These are phyloP conservation scores for Xestia xanthographa DNA, from an alignment of 2,888 invertebrate genomes.

Conservation along the genomic window DNA sequence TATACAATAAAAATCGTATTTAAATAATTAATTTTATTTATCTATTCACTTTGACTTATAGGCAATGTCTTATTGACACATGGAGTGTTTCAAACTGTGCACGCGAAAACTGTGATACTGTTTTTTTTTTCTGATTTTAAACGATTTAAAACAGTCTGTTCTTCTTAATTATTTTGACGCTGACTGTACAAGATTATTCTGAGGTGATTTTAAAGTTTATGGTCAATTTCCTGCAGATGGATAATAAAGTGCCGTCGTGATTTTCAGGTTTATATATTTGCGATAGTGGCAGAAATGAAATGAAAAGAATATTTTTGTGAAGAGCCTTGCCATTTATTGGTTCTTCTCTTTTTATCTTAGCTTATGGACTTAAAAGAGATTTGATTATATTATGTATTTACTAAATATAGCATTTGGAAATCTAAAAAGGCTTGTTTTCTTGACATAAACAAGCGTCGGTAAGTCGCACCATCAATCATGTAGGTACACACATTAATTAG, in stretches of 20 bases:
- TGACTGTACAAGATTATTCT: not conserved
- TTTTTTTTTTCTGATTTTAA: not conserved
- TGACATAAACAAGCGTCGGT: not conserved
- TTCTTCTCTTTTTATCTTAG: not conserved
- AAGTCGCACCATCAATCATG: not conserved
- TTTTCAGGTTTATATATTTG: not conserved
- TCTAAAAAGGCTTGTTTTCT: not conserved
- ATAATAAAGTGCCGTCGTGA: constrained; percentile 15
- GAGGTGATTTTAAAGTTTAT: constrained; percentile 24
- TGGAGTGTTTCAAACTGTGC: not conserved
- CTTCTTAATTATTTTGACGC: not conserved
- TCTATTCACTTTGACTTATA: not conserved
- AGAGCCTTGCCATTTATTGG: not conserved
- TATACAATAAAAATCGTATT: not conserved
- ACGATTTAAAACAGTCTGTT: not conserved
- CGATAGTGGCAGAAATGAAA: not conserved
- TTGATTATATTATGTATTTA: not conserved
- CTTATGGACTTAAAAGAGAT: not conserved
- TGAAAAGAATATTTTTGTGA: constrained; percentile 7
- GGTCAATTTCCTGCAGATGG: not conserved
- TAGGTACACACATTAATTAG: not conserved
- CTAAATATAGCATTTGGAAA: not conserved
- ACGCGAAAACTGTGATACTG: no score
- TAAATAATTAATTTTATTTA: not conserved
- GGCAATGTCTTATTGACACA: not conserved